Base-by-base conservation (phyloP, 1,140 invertebrate genomes). In the Eufriesea mexicana region DNA sequence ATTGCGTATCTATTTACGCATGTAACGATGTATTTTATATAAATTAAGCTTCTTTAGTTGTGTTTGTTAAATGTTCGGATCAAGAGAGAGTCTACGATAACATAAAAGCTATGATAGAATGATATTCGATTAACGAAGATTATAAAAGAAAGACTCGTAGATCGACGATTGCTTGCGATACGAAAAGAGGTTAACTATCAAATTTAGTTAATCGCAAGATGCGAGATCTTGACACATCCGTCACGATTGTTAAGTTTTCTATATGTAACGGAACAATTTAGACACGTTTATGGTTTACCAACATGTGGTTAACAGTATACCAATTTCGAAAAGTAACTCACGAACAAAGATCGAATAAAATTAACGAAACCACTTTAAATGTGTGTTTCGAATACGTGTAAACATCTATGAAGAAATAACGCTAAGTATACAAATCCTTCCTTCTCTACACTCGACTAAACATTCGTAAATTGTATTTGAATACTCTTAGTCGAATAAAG, bases 181-280 rank as follows among this genome's bases (percentile, higher is more conserved):
- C 35, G 12, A 51, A n/a, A 25, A 1, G 9, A 25, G 8, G 23
- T 42, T 79, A 59, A 61, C n/a, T 25, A 76, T 57, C 0, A 81
- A 67, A 81, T 67, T 66, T 57, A 49, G 62, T 68, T 67, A 35
- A 66, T 76, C 49, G 18, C 62, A 35, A 67, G 35, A 76, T 55
- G n/a, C 35, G 62, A 49, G 42, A 49, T 76, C 54, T 59, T 76
- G 54, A 68, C 79, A 54, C 70, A 83, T 86, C 75, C 75, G 86
- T 62, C 83, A 66, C 73, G 80, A 71, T 86, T 86, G 85, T 86
- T 86, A 86, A 86, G 85, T 86, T 86, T 82, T 76, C 79, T 76
- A 68, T 35, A 25, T 55, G 20, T 67, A 76, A 82, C 49, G 59
- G 23, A 57, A 71, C 55, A 68, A 83, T 70, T 78, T 70, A 70